A percentile compares a stretch with the other conserved stretches of the same genome.
Conservation (phyloP, 2,888 invertebrate species). For the Ormyrus pomaceus region DNA sequence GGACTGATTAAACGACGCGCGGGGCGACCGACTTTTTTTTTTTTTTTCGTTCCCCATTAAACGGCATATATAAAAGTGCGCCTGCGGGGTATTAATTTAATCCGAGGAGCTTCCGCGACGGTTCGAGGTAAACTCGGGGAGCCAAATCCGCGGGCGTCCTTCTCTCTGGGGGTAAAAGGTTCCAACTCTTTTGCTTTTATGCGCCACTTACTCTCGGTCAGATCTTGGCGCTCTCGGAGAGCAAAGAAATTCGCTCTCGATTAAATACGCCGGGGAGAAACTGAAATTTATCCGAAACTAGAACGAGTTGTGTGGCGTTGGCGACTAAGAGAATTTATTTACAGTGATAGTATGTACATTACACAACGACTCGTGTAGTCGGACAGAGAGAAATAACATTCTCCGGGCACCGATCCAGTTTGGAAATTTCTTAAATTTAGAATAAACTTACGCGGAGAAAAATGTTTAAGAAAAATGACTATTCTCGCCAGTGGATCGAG, state of each 20-base stretch:
- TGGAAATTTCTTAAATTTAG: too few species aligned
- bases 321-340: background rate
- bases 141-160: background rate
- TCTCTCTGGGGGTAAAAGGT: background rate
- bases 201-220: slow-evolving; percentile 20
- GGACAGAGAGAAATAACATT: too few species aligned
- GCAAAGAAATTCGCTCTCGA: slow-evolving; percentile 5
- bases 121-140: background rate
- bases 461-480: too few species aligned
- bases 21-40: too few species aligned
- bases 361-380: too few species aligned
- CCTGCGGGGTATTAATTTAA: slow-evolving; percentile 9
- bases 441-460: too few species aligned
- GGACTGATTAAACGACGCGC: too few species aligned
- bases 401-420: too few species aligned
- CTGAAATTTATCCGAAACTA: background rate
- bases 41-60: too few species aligned
- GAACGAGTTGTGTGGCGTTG: background rate
- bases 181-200: slow-evolving; percentile 1
- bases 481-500: too few species aligned
- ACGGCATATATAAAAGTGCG: background rate
- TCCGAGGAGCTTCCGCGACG: background rate
- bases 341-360: too few species aligned
- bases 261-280: slow-evolving; percentile 3
- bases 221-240: background rate